Percentiles rank a stretch among this genome's conserved stretches.
Conservation (phyloP, 2,113 vertebrate species). For the Panthera leo region DNA sequence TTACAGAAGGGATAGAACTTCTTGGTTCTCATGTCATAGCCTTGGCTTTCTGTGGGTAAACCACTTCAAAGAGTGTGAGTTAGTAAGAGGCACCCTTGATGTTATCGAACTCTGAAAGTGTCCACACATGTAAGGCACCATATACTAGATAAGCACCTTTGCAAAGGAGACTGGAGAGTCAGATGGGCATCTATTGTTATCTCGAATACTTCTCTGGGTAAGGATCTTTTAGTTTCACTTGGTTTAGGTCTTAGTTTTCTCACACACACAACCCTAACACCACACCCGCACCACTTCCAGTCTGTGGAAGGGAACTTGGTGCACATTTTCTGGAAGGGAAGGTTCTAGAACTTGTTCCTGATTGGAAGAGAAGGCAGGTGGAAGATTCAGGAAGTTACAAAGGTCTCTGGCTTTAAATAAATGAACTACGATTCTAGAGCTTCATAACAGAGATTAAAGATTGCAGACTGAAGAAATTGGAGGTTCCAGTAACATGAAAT, state of each 20-base stretch:
- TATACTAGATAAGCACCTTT: not conserved
- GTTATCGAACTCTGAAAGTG: not conserved
- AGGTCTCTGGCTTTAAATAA: not conserved
- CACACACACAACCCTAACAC: not conserved
- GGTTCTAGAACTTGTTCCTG: not conserved
- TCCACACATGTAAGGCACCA: not conserved
- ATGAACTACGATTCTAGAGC: not conserved
- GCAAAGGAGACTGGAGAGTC: not conserved
- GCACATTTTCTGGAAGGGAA: not conserved
- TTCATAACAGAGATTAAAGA: not conserved
- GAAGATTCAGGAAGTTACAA: not conserved
- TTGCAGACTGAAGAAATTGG: not conserved
- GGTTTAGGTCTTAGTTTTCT: not conserved
- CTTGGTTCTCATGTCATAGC: not conserved
- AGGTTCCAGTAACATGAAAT: not conserved
- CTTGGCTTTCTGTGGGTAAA: slow-evolving; percentile 27
- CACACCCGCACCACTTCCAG: not conserved
- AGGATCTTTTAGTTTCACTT: not conserved
- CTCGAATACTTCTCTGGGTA: not conserved
- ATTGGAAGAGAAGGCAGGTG: not conserved
- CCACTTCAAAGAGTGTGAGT: slow-evolving; percentile 65
- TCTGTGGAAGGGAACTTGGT: not conserved
- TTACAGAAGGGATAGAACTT: not conserved
- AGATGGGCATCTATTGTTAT: not conserved
- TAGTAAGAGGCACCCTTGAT: not conserved